phyloP scores from a whole-genome alignment of 2,113 vertebrate species.

The Elgaria multicarinata region DNA sequence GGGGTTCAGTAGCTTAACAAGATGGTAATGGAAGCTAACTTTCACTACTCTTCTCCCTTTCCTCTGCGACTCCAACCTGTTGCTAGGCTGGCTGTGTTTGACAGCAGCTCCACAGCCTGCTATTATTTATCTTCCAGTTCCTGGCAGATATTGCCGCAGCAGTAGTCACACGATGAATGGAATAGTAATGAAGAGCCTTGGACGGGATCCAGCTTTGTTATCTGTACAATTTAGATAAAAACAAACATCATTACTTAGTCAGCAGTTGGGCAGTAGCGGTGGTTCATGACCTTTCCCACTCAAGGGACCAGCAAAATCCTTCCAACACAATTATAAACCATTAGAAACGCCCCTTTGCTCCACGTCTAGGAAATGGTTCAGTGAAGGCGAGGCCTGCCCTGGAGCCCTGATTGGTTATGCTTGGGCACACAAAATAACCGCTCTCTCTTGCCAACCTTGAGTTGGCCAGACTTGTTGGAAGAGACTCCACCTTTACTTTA shows the following conservation, averaged over 20 bases:
- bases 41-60: background rate
- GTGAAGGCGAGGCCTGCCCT: background rate
- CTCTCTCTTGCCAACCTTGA: constrained; percentile 1
- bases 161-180: background rate
- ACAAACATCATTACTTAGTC: constrained; percentile 36
- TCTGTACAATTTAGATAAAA: constrained; percentile 32
- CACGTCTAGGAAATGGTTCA: background rate
- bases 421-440: background rate
- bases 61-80: background rate
- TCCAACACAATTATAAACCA: constrained; percentile 28
- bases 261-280: constrained; percentile 9
- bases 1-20: background rate
- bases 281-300: constrained; percentile 20
- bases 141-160: background rate
- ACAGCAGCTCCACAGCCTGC: background rate
- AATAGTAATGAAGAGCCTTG: constrained; percentile 29
- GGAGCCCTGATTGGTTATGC: background rate
- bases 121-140: constrained; percentile 15
- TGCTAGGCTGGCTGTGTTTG: background rate
- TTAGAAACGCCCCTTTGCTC: constrained; percentile 20
- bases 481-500: background rate
- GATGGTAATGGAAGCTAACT: background rate
- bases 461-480: background rate
- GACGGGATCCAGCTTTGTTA: constrained; percentile 16
- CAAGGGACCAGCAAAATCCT: constrained; percentile 13